A percentile compares a stretch with the other conserved stretches of the same genome.
These are phyloP conservation scores for Aphidius gifuensis DNA, from an alignment of 1,140 invertebrate genomes.

Conservation along the genomic window DNA sequence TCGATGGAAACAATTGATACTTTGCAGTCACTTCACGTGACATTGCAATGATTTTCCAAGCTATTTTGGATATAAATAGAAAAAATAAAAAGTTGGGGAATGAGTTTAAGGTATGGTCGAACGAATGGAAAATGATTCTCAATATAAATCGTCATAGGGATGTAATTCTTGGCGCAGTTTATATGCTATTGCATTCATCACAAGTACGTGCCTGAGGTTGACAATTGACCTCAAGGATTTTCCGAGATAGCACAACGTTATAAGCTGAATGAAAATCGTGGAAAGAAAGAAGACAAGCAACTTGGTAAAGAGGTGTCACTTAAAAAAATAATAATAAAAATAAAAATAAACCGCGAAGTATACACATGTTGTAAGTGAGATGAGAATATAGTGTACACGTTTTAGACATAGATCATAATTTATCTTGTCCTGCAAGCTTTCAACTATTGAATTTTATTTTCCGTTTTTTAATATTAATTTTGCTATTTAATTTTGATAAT, in stretches of 20 bases:
- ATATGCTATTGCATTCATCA: slow-evolving; percentile 53
- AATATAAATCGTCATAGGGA: slow-evolving; percentile 37
- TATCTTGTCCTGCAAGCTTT: background rate
- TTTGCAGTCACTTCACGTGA: slow-evolving; percentile 7
- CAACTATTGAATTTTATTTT: too few relatives aligned
- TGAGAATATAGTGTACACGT: slow-evolving; percentile 15
- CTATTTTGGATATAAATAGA: slow-evolving; percentile 14
- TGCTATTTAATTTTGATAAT: too few relatives aligned
- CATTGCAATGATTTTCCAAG: slow-evolving; percentile 26
- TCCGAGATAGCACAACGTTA: slow-evolving; percentile 1
- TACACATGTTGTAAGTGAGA: slow-evolving; percentile 26
- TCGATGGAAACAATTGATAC: slow-evolving; percentile 4
- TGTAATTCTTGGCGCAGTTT: slow-evolving; percentile 49
- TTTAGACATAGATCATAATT: slow-evolving; percentile 16
- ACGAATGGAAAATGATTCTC: slow-evolving; percentile 12
- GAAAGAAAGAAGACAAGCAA: too few relatives aligned
- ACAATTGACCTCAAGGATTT: slow-evolving; percentile 11
- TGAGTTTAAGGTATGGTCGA: background rate
- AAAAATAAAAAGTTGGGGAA: background rate
- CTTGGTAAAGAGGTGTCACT: too few relatives aligned
- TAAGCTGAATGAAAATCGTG: too few relatives aligned
- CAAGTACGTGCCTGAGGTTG: slow-evolving; percentile 39
- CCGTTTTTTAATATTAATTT: too few relatives aligned
- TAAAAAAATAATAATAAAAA: background rate
- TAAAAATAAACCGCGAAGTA: slow-evolving; percentile 5